These are phyloP conservation scores for Poeciliopsis turrubarensis DNA, from an alignment of 2,113 vertebrate species.

Conservation along the genomic window DNA sequence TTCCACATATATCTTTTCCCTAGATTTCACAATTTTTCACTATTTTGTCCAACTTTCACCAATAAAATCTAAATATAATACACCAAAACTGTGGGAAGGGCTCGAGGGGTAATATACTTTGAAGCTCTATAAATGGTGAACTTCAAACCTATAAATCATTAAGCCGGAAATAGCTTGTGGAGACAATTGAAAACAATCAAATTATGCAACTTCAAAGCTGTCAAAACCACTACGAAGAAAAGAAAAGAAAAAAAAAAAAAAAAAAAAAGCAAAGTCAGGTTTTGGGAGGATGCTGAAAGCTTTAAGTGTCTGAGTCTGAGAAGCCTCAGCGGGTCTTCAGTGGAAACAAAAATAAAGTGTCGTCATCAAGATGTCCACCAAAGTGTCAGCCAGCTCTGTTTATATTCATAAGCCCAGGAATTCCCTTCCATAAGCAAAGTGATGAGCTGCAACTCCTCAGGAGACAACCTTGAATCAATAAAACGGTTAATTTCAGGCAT, in stretches of 20 bases:
- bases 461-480: constrained; percentile 13
- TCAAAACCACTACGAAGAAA: constrained; percentile 16
- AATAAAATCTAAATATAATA: background rate
- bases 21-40: too few relatives aligned
- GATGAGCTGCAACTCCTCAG: constrained; percentile 20
- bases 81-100: background rate
- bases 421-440: constrained; percentile 17
- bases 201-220: constrained; percentile 13
- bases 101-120: background rate
- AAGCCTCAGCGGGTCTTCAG: constrained; percentile 27
- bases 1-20: too few relatives aligned
- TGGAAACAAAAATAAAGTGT: constrained; percentile 75
- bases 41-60: background rate
- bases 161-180: constrained; percentile 7
- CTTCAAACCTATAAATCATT: background rate
- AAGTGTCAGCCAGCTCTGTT: constrained; percentile 43
- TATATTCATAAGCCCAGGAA: constrained; percentile 57
- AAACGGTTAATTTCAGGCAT: background rate
- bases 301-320: constrained; percentile 38
- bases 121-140: background rate
- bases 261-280: constrained; percentile 20
- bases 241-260: constrained; percentile 7
- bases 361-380: constrained; percentile 40
- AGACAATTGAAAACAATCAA: constrained; percentile 6
- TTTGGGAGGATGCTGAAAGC: constrained; percentile 57